Percentiles rank a stretch among this genome's conserved stretches.
These are phyloP conservation scores for Columba janthina DNA, from an alignment of 2,113 vertebrate species.

Conservation along the genomic window DNA sequence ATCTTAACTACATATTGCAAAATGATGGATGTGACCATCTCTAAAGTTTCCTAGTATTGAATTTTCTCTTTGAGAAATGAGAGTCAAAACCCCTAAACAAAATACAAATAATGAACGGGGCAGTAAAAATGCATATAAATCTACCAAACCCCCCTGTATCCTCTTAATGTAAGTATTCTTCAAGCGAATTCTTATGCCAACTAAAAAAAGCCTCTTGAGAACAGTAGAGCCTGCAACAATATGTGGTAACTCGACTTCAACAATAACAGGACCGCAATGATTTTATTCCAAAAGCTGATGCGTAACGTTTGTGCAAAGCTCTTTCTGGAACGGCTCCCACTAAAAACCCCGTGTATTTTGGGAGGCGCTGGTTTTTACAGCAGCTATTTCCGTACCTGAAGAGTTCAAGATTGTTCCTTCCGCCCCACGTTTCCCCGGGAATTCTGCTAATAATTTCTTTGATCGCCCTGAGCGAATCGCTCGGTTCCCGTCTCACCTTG, in stretches of 20 bases:
- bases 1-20: background rate
- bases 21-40: background rate
- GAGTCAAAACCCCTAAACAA: background rate
- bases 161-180: background rate
- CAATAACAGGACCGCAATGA: background rate
- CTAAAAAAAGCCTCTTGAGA: background rate
- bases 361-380: background rate
- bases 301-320: background rate
- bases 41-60: background rate
- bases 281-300: background rate
- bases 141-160: too few relatives aligned
- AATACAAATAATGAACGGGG: background rate
- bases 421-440: fast-evolving
- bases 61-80: background rate
- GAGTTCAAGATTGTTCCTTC: background rate
- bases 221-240: background rate
- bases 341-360: fast-evolving
- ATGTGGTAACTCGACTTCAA: background rate
- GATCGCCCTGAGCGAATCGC: background rate
- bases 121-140: background rate
- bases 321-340: background rate
- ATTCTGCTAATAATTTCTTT: fast-evolving
- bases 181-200: background rate
- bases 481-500: too few relatives aligned
- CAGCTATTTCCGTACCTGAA: background rate